Conservation (phyloP, 2,113 vertebrate genomes). For the Conger conger region DNA sequence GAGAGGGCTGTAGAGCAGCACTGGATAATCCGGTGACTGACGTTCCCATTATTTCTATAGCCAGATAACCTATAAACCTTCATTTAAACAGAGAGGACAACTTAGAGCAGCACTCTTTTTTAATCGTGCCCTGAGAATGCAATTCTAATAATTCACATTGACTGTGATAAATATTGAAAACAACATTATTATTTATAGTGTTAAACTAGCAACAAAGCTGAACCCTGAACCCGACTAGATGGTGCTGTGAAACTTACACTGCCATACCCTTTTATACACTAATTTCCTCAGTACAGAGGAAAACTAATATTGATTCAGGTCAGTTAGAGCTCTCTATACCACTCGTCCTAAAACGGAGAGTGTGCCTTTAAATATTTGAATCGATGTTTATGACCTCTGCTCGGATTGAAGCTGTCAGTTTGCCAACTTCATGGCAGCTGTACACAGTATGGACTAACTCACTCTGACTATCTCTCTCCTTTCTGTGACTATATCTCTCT, state of each 20-base stretch:
- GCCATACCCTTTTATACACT: not conserved
- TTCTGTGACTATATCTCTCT: conserved; percentile 20
- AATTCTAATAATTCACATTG: not conserved
- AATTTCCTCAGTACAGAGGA: not conserved
- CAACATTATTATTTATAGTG: not conserved
- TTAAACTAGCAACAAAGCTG: not conserved
- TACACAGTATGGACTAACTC: conserved; percentile 34
- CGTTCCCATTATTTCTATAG: not conserved
- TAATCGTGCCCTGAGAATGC: not conserved
- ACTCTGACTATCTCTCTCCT: conserved; percentile 16
- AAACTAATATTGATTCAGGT: conserved; percentile 18
- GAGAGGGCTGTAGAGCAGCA: too few relatives aligned
- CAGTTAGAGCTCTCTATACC: not conserved
- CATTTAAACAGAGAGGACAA: too few relatives aligned
- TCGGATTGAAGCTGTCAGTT: conserved; percentile 42
- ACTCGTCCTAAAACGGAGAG: conserved; percentile 9
- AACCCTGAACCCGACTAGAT: not conserved
- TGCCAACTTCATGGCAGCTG: conserved; percentile 56
- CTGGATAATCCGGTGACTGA: too few relatives aligned
- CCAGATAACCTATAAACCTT: too few relatives aligned
- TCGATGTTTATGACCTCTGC: conserved; percentile 61
- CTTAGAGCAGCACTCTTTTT: too few relatives aligned
- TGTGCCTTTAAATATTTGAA: conserved; percentile 61
- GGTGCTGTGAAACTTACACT: not conserved
- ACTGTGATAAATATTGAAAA: not conserved